Evolutionary conservation across 2,113 vertebrate species (phyloP).

Genomic region (Engraulis encrasicolus): DNA sequence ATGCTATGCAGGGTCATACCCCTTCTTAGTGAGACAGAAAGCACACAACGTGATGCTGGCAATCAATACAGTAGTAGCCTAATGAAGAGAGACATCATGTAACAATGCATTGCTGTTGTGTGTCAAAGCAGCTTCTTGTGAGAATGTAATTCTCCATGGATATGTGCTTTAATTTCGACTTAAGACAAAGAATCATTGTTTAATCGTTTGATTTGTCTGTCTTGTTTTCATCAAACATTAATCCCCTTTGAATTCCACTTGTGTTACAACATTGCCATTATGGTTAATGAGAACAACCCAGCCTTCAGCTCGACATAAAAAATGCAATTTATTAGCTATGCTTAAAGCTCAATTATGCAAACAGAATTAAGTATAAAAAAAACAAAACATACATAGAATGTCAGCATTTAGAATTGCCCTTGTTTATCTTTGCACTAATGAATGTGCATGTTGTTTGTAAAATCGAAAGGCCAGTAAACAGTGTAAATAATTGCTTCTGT

Average conservation of each 20-base stretch:
- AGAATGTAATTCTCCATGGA: neutral
- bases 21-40: neutral
- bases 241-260: neutral
- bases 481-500: conserved; percentile 26
- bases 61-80: neutral
- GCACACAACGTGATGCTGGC: neutral
- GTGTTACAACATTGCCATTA: neutral
- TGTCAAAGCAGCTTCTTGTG: neutral
- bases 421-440: conserved; percentile 33
- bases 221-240: neutral
- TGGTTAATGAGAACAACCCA: conserved; percentile 8
- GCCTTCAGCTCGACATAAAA: conserved; percentile 4
- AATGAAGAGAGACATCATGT: neutral
- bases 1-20: neutral
- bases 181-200: neutral
- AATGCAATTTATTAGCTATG: conserved; percentile 21
- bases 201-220: neutral
- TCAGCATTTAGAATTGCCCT: conserved; percentile 32
- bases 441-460: conserved; percentile 20
- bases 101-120: neutral
- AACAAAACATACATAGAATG: conserved; percentile 39
- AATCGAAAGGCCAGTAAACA: conserved; percentile 10
- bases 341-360: neutral
- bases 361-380: conserved; percentile 22
- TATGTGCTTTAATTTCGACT: neutral